These are phyloP conservation scores for Neostethus bicornis DNA, from an alignment of 2,797 vertebrate genomes.

Conservation along the genomic window DNA sequence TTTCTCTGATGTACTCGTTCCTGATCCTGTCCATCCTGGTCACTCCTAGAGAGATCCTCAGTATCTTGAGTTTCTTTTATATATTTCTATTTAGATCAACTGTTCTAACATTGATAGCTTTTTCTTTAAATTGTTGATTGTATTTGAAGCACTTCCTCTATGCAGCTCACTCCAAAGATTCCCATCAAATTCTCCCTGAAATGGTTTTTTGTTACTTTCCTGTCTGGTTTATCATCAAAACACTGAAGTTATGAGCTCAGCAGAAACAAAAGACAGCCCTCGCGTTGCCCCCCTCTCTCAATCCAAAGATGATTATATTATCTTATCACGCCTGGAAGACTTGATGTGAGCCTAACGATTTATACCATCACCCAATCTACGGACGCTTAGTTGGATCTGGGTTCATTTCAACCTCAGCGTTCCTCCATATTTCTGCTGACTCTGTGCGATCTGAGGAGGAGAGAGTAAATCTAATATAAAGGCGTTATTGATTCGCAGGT, in stretches of 20 bases:
- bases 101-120: background rate
- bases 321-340: constrained; percentile 55
- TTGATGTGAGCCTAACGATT: constrained; percentile 64
- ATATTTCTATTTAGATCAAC: background rate
- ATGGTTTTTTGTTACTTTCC: constrained; percentile 30
- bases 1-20: no score
- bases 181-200: constrained; percentile 16
- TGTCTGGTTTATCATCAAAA: constrained; percentile 35
- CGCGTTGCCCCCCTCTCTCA: constrained; percentile 18
- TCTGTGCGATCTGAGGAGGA: constrained; percentile 55
- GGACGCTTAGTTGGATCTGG: constrained; percentile 45
- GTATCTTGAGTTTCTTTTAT: no score
- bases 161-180: constrained; percentile 13
- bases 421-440: constrained; percentile 75
- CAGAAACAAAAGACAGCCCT: constrained; percentile 46
- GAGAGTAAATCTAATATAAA: constrained; percentile 82
- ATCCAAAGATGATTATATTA: constrained; percentile 59
- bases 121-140: background rate
- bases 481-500: constrained; percentile 78
- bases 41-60: no score
- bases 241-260: constrained; percentile 39
- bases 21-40: no score
- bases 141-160: background rate
- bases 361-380: constrained; percentile 61
- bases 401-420: constrained; percentile 49